Evolutionary conservation across 2,888 invertebrate species (phyloP).

Genomic region (Temnothorax rugatulus): DNA sequence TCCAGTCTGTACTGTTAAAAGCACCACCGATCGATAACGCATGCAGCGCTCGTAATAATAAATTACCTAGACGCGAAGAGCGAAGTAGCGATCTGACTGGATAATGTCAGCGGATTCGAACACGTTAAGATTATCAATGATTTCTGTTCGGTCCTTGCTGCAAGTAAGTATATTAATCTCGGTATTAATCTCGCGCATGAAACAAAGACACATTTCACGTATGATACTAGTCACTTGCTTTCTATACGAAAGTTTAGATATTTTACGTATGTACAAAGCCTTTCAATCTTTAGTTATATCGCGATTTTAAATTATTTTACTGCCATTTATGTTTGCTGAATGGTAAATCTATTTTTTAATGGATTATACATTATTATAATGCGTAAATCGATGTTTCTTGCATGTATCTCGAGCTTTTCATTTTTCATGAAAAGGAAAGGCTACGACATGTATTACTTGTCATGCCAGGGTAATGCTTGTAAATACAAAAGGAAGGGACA

Average conservation of each 20-base stretch:
- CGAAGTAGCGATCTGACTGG: slow-evolving; percentile 69
- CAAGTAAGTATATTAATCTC: not conserved
- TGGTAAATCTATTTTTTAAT: not conserved
- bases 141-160: slow-evolving; percentile 64
- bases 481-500: not conserved
- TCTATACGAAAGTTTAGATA: not conserved
- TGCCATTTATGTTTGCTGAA: not conserved
- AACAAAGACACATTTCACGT: not conserved
- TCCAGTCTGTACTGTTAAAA: slow-evolving; percentile 62
- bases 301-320: not conserved
- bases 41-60: slow-evolving; percentile 69
- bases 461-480: not conserved
- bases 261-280: not conserved
- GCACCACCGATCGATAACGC: slow-evolving; percentile 69
- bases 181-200: not conserved
- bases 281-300: not conserved
- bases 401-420: not conserved
- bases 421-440: not conserved
- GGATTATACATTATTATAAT: not conserved
- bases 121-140: slow-evolving; percentile 69
- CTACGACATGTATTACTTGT: not conserved
- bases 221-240: not conserved
- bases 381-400: not conserved
- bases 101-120: slow-evolving; percentile 68
- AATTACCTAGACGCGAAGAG: slow-evolving; percentile 71